Base-by-base conservation (phyloP, 1,140 invertebrate species). In the Nasonia vitripennis region DNA sequence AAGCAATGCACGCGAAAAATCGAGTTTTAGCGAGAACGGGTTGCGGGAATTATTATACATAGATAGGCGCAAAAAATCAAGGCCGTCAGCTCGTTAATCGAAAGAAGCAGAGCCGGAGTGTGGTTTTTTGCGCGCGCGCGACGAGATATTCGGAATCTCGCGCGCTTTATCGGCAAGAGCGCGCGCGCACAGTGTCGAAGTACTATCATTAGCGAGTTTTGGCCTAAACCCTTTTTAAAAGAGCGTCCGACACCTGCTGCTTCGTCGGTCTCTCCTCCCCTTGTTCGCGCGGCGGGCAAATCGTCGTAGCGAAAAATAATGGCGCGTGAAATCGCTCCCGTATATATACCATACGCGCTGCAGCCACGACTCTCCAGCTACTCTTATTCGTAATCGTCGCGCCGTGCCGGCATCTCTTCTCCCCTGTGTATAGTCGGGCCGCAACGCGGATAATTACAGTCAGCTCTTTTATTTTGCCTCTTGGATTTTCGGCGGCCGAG, bases 271-370 rank as follows among this genome's bases (percentile, higher is more conserved):
- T 31, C 67, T 34, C n/a, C 17, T 67, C 27, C 20, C 70, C 37
- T 81, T n/a, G 27, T 71, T 27, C 79, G 2, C 62, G 73, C 73
- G 27, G 2, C 27, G 27, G 27, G 48, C 14, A 62, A 3, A 62
- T 31, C 78, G 27, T 81, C 73, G 31, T 77, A 77, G 74, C 34
- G 37, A 68, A 84, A 84, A 62, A 74, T 81, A 81, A 85, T 85
- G 78, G 70, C 78, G 83, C 83, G 83, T 85, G 77, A 85, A 85
- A 85, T 85, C 83, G 83, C 83, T 85, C 70, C 78, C 78, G 70
- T 23, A 51, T 62, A 80, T 48, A 80, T 51, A 70, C 41, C 34
- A 37, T 37, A 37, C 34, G 34, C 34, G 34, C 34, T 4, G 2
- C 41, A 10, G 41, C 6, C 41, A 45, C 41, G 7, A 45, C 27